Base-by-base conservation (phyloP, 92 coral and sea anemone species). In the Isaurus tuberculatus region DNA sequence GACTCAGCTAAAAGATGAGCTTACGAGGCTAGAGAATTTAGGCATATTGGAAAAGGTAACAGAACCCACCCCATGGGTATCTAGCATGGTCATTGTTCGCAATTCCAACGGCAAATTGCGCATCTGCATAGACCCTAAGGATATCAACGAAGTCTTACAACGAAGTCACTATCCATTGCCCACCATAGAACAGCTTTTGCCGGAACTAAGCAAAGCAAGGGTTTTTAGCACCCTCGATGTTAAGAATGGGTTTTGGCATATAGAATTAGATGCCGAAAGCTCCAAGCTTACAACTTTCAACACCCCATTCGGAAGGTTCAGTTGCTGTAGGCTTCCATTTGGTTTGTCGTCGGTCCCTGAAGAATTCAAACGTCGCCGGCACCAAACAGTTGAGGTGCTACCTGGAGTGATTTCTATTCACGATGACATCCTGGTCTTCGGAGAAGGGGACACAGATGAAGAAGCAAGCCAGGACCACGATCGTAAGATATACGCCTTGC, bases 291-390 rank as follows among this genome's bases (percentile, higher is more conserved):
- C n/a, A n/a, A n/a, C n/a, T n/a, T n/a, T n/a, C n/a, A n/a, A n/a
- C n/a, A n/a, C n/a, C n/a, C n/a, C n/a, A n/a, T n/a, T n/a, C n/a
- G n/a, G n/a, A n/a, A n/a, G n/a, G n/a, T n/a, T n/a, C n/a, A n/a
- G n/a, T n/a, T n/a, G n/a, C n/a, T n/a, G n/a, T n/a, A n/a, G n/a
- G n/a, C n/a, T n/a, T n/a, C n/a, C n/a, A n/a, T n/a, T n/a, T n/a
- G n/a, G n/a, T n/a, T n/a, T n/a, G n/a, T n/a, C n/a, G n/a, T n/a
- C n/a, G n/a, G 87, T 86, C 10, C 84, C 89, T 23, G 89, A 85
- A 79, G 89, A 67, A 36, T 85, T 85, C 85, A 65, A 85, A 58
- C 31, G 81, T 22, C 70, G 70, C 61, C 81, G 25, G 44, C 81
- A 75, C 28, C 61, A n/a, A n/a, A n/a, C n/a, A n/a, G n/a, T n/a